Base-by-base conservation (phyloP, 2,113 vertebrate genomes). In the Hemiprocne comata region DNA sequence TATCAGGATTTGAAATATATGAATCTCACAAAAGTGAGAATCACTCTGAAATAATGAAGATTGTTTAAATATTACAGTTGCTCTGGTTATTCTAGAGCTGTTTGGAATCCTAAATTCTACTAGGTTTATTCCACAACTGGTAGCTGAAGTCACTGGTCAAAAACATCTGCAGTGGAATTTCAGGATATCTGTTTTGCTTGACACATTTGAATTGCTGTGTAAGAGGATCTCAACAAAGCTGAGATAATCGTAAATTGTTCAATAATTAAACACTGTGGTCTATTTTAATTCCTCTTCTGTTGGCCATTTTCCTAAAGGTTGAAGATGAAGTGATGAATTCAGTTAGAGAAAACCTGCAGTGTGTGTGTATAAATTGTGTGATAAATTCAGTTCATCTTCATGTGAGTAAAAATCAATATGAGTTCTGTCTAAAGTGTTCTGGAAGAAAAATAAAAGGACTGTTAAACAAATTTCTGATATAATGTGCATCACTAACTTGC, bases 391-490 rank as follows among this genome's bases (percentile, higher is more conserved):
- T 72, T 87, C 19, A 83, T 90, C 29, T 86, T 78, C 54, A 33
- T 66, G 25, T 64, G 16, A 93, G 73, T 13, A 70, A 92, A 93
- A 90, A 72, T 64, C 75, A 90, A 46, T 80, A 61, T 2, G 4
- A 26, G 23, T 83, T 82, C 48, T 75, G 46, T 60, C 44, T 67
- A 65, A 88, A 78, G 17, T 48, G 17, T 70, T 89, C 64, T 77
- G 20, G 48, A 25, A 78, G 55, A 48, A 84, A 54, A 34, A 34
- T 26, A 26, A 46, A 36, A 55, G 11, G 38, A 84, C 26, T 74
- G 15, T 82, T 85, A 90, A 76, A 9, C 15, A 92, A 73, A 60
- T 83, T 93, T 94, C 67, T 79, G 40, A 88, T 76, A 90, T 79
- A 93, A 69, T 46, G 18, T 67, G 40, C 58, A 83, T 54, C 34